Percentiles rank a stretch among this genome's conserved stretches.
Evolutionary conservation across 1,140 invertebrate species (phyloP).

Genomic region (Lepidotrigona ventralis): DNA sequence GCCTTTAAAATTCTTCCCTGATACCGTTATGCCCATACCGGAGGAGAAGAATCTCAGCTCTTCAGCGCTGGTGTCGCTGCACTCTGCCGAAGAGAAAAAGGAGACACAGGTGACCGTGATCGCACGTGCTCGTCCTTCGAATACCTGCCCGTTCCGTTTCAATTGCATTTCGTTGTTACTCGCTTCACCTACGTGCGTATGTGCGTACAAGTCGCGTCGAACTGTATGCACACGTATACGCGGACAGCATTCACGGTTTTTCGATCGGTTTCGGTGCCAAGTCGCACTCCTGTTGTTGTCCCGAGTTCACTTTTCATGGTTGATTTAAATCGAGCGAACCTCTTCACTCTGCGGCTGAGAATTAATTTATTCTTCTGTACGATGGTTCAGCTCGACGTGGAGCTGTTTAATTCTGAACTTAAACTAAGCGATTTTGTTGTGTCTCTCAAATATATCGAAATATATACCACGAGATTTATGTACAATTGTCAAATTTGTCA

Average conservation of each 20-base stretch:
- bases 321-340: slow-evolving; percentile 37
- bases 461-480: too few relatives aligned
- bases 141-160: not conserved
- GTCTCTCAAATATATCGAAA: too few relatives aligned
- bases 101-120: not conserved
- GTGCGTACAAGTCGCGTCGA: not conserved
- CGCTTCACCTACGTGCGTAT: not conserved
- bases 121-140: slow-evolving; percentile 19
- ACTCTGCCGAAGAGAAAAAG: slow-evolving; percentile 9
- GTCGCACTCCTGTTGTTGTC: slow-evolving; percentile 17
- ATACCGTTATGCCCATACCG: slow-evolving; percentile 33
- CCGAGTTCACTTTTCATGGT: slow-evolving; percentile 46
- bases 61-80: not conserved
- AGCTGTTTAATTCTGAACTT: too few relatives aligned
- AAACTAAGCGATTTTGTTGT: too few relatives aligned
- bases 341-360: not conserved
- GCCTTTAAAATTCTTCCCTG: slow-evolving; percentile 25
- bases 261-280: not conserved
- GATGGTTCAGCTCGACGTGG: too few relatives aligned
- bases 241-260: slow-evolving; percentile 2
- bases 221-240: not conserved
- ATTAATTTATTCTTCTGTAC: slow-evolving; percentile 2
- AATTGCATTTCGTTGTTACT: not conserved
- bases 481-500: too few relatives aligned
- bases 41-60: slow-evolving; percentile 2